These are phyloP conservation scores for Philonicus albiceps DNA, from an alignment of 2,888 invertebrate species.

Conservation along the genomic window DNA sequence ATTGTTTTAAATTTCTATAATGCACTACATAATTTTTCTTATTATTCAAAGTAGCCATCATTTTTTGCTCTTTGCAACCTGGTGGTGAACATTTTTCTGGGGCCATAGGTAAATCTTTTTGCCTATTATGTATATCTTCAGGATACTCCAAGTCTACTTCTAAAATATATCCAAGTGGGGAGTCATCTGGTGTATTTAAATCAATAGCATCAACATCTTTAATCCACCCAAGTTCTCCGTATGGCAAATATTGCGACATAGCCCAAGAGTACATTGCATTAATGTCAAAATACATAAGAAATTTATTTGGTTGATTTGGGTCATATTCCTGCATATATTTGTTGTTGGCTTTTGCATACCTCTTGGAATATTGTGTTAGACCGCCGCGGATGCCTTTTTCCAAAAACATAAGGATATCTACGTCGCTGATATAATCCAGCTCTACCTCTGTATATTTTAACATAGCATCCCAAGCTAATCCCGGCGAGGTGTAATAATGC, in stretches of 20 bases:
- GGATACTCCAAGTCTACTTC: constrained; percentile 53
- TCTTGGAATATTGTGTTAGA: not conserved
- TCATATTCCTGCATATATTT: constrained; percentile 1
- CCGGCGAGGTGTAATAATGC: not conserved
- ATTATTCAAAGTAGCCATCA: too few species aligned
- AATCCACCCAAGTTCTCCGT: not conserved
- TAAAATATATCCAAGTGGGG: constrained; percentile 51
- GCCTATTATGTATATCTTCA: constrained; percentile 51
- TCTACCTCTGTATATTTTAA: not conserved
- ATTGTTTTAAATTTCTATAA: constrained; percentile 52
- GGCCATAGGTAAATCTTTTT: constrained; percentile 15
- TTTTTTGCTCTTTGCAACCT: too few species aligned
- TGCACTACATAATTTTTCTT: constrained; percentile 52
- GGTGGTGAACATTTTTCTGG: too few species aligned
- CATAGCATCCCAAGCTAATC: not conserved
- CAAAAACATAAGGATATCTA: constrained; percentile 4
- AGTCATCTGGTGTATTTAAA: not conserved
- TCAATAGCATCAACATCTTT: constrained; percentile 5
- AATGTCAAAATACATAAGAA: not conserved
- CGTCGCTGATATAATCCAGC: not conserved
- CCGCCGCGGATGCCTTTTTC: not conserved
- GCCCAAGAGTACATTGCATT: not conserved
- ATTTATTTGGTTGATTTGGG: not conserved
- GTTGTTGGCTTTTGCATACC: not conserved
- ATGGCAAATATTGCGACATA: not conserved